These are phyloP conservation scores for Diploscapter pachys DNA, from an alignment of 1,140 invertebrate genomes.

Conservation along the genomic window DNA sequence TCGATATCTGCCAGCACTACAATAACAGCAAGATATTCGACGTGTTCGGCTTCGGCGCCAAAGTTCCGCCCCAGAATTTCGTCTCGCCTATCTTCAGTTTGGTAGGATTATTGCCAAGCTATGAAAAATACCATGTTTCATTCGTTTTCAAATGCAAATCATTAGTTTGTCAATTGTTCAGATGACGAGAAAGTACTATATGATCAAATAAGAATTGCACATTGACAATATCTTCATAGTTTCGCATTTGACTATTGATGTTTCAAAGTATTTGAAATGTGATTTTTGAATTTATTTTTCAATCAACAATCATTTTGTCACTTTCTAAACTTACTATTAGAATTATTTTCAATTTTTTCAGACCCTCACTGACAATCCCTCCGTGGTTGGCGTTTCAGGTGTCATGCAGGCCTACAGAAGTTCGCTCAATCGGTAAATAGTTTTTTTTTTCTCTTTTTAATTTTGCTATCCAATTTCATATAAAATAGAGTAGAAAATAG, in stretches of 20 bases:
- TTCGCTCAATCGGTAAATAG: slow-evolving; percentile 54
- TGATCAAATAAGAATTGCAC: slow-evolving; percentile 53
- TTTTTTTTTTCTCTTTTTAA: no score
- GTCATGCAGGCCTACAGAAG: slow-evolving; percentile 54
- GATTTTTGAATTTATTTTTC: no score
- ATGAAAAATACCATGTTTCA: no score
- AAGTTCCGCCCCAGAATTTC: slow-evolving; percentile 39
- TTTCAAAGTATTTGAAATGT: no score
- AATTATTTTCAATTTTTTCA: neutral
- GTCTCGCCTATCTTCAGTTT: slow-evolving; percentile 47
- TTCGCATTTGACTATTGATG: no score
- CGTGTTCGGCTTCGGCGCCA: slow-evolving; percentile 55
- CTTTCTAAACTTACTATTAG: no score
- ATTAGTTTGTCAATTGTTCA: slow-evolving; percentile 44
- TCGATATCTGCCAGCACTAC: slow-evolving; percentile 70
- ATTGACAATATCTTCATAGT: slow-evolving; percentile 34
- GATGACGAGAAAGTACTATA: no score
- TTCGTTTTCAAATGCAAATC: slow-evolving; percentile 28
- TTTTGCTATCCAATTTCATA: no score
- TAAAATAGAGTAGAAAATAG: no score
- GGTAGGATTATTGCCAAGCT: neutral
- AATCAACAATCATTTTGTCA: no score
- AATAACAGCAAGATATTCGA: slow-evolving; percentile 59
- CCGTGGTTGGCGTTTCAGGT: slow-evolving; percentile 59
- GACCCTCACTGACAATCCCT: neutral